Evolutionary conservation across 2,888 invertebrate species (phyloP), one percentile per base, ranked within the genome.

Genomic region (Folsomia manolachei): DNA sequence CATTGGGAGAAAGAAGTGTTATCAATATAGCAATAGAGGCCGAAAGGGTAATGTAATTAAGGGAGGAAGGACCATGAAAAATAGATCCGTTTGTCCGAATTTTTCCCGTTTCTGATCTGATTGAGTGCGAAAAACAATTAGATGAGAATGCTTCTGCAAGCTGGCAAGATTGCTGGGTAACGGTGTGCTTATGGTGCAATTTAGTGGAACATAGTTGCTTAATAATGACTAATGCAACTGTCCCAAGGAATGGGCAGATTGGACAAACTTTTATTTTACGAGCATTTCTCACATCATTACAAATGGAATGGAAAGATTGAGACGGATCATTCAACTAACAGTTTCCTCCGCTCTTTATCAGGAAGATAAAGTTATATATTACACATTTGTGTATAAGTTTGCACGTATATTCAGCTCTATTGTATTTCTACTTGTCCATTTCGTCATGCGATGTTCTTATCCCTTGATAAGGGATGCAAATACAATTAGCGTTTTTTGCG

Each of bases 51-150:
- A 74, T 74, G 71, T 70, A 74, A 74, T 74, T 74, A 74, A 64
- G 68, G 52, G 61, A 64, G 64, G 56, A 65, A 71, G 56, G 63
- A 70, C 14, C 74, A 71, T 72, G 75, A 75, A 72, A 72, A 75
- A 75, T 75, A 69, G 75, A 72, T 69, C 71, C 70, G 71, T 72
- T 75, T 75, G 72, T 72, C 71, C 72, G 60, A 75, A 62, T 75
- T 69, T 61, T 19, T 63, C 68, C 64, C 63, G 61, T 60, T 64
- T 39, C 14, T 25, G 53, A 24, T 11, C 56, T 63, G 68, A 61
- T 62, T 63, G 71, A 65, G 62, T 66, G 66, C 39, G 56, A 62
- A 53, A 73, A 39, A 52, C 65, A 61, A 23, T 51, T 39, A 39
- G 39, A 39, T 39, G 39, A 14, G 39, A 39, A 39, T 9, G n/a